These are phyloP conservation scores for Antigone vipio DNA, from an alignment of 2,113 vertebrate genomes.

Conservation along the genomic window DNA sequence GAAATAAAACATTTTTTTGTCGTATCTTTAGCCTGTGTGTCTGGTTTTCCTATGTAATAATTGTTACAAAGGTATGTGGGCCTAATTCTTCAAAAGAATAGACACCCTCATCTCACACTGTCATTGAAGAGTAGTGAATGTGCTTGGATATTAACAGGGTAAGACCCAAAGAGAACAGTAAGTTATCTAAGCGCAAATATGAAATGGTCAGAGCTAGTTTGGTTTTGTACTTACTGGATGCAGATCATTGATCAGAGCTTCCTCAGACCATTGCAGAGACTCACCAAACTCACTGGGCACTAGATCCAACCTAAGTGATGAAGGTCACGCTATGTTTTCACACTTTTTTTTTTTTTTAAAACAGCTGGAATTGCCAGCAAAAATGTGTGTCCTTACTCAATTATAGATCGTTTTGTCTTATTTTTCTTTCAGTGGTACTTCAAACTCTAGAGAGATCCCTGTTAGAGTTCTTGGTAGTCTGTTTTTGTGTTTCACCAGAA, in stretches of 20 bases:
- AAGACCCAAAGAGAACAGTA: background rate
- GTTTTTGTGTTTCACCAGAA: background rate
- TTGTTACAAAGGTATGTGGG: background rate
- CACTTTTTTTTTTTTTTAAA: background rate
- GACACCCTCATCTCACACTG: background rate
- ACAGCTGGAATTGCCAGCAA: background rate
- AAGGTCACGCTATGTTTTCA: background rate
- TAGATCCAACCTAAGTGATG: background rate
- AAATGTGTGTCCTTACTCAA: background rate
- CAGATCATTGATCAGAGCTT: background rate
- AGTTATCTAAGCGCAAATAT: background rate
- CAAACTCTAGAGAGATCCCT: background rate
- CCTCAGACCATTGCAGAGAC: background rate
- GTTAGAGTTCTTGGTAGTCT: background rate
- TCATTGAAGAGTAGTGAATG: background rate
- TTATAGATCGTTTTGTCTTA: background rate
- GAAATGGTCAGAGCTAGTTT: background rate
- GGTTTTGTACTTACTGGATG: background rate
- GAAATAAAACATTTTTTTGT: background rate
- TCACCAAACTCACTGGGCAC: background rate
- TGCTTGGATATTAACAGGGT: background rate
- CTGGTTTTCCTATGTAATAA: background rate
- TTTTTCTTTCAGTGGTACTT: background rate
- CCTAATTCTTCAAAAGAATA: background rate
- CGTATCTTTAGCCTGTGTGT: background rate